Conservation (phyloP, 1,140 invertebrate genomes). For the Calliopsis andreniformis region DNA sequence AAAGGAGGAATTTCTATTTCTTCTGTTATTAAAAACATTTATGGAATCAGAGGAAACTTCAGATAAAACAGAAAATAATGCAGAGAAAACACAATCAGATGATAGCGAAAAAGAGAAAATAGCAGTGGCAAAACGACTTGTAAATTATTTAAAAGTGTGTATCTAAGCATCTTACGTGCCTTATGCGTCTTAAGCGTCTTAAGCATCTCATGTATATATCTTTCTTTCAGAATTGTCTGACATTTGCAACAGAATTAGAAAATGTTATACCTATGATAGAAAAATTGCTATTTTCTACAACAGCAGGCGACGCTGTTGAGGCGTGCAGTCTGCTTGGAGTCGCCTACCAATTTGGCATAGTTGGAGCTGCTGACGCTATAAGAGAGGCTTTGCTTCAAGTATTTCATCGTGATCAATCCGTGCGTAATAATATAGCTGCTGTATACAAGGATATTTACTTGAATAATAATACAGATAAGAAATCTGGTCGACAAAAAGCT, state of each 20-base stretch:
- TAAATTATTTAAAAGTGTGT: slow-evolving; percentile 76
- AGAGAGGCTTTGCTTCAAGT: slow-evolving; percentile 88
- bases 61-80: slow-evolving; percentile 30
- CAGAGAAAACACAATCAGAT: not conserved
- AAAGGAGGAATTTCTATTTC: slow-evolving; percentile 73
- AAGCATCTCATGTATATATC: slow-evolving; percentile 71
- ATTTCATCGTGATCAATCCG: slow-evolving; percentile 83
- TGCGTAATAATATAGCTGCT: slow-evolving; percentile 83
- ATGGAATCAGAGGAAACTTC: slow-evolving; percentile 68
- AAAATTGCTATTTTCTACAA: slow-evolving; percentile 88
- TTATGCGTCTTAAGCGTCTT: slow-evolving; percentile 3
- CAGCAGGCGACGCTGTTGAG: slow-evolving; percentile 89
- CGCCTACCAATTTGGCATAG: slow-evolving; percentile 89
- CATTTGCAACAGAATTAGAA: slow-evolving; percentile 87
- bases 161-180: slow-evolving; percentile 47
- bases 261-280: slow-evolving; percentile 87
- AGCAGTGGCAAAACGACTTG: slow-evolving; percentile 65
- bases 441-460: slow-evolving; percentile 87
- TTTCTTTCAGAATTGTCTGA: slow-evolving; percentile 84
- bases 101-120: slow-evolving; percentile 67
- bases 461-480: slow-evolving; percentile 54
- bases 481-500: slow-evolving; percentile 67
- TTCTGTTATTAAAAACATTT: slow-evolving; percentile 76
- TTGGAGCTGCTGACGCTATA: slow-evolving; percentile 87
- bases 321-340: slow-evolving; percentile 92